A percentile compares a stretch with the other conserved stretches of the same genome.
phyloP scores from a whole-genome alignment of 1,140 invertebrate genomes.

The Drosophila paulistorum region DNA sequence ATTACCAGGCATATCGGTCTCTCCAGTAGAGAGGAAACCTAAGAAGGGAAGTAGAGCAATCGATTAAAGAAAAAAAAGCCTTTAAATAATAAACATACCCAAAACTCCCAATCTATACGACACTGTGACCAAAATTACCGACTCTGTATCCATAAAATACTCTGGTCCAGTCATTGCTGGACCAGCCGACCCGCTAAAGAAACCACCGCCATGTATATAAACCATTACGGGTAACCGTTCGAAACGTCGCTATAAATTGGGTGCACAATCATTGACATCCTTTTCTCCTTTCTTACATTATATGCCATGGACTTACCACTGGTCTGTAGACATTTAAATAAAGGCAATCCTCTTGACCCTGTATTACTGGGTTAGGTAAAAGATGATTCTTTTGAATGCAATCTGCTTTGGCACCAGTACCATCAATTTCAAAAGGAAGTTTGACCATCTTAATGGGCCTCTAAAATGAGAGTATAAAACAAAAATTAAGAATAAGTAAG shows the following conservation, averaged over 20 bases:
- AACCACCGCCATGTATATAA: slow-evolving; percentile 84
- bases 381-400: slow-evolving; percentile 82
- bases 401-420: slow-evolving; percentile 53
- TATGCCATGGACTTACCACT: slow-evolving; percentile 70
- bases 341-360: slow-evolving; percentile 85
- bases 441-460: slow-evolving; percentile 64
- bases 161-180: slow-evolving; percentile 80
- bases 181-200: slow-evolving; percentile 76
- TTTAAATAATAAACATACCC: slow-evolving; percentile 39
- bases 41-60: background rate
- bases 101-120: slow-evolving; percentile 74
- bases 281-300: background rate
- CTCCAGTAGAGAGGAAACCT: slow-evolving; percentile 82
- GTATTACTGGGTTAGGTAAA: slow-evolving; percentile 56
- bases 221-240: slow-evolving; percentile 82
- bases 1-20: slow-evolving; percentile 83
- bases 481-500: too few relatives aligned
- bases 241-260: slow-evolving; percentile 1
- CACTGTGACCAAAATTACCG: slow-evolving; percentile 74
- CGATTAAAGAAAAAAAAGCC: background rate
- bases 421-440: slow-evolving; percentile 59
- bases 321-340: slow-evolving; percentile 87
- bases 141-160: slow-evolving; percentile 75
- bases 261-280: too few relatives aligned
- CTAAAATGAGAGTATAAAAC: slow-evolving; percentile 26